phyloP scores from a whole-genome alignment of 1,140 invertebrate genomes.

The Pteromalus puparum region DNA sequence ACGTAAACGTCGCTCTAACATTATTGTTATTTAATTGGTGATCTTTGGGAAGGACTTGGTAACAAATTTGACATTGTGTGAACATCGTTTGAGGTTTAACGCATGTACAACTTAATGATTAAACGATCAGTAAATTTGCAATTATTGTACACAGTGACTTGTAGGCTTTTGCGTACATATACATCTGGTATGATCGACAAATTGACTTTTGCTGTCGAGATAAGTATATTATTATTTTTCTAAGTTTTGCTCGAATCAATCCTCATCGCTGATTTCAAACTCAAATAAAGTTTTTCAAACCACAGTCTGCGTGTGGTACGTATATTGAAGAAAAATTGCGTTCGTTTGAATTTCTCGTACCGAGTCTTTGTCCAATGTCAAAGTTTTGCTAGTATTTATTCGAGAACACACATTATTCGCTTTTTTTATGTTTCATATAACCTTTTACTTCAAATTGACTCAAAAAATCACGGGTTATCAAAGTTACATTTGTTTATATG shows the following conservation, averaged over 20 bases:
- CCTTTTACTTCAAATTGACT: constrained; percentile 21
- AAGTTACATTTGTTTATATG: neutral
- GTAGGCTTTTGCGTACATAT: constrained; percentile 11
- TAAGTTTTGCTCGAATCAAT: neutral
- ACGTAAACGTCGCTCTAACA: neutral
- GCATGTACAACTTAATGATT: neutral
- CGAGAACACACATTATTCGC: neutral
- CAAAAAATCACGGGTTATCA: constrained; percentile 19
- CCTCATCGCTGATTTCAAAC: neutral
- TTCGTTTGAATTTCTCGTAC: neutral
- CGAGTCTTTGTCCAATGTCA: neutral
- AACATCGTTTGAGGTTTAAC: no score
- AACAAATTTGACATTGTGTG: constrained; percentile 6
- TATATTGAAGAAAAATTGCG: no score
- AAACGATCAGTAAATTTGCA: neutral
- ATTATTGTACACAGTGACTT: neutral
- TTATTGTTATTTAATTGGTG: neutral
- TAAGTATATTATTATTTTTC: neutral
- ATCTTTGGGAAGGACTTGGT: neutral
- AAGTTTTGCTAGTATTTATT: constrained; percentile 1
- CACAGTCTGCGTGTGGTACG: no score
- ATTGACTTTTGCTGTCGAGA: constrained; percentile 1
- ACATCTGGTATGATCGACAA: neutral
- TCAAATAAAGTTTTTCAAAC: neutral
- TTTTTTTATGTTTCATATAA: constrained; percentile 18